Conservation (phyloP, 1,140 invertebrate species). For the Portunus trituberculatus region DNA sequence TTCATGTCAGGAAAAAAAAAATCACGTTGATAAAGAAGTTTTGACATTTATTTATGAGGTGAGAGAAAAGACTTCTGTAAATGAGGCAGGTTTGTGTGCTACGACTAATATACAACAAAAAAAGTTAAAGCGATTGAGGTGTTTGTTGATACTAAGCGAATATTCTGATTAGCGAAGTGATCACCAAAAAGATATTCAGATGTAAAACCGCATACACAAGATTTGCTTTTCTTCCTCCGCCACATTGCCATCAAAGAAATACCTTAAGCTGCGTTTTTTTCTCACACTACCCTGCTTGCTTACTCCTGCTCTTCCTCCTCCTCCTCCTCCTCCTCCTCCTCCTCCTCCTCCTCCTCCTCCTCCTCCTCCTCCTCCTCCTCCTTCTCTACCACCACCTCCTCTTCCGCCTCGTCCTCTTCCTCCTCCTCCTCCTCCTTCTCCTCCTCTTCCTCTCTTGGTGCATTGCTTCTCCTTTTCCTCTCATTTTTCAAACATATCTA, state of each 20-base stretch:
- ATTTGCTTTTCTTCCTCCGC: background rate
- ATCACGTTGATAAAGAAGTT: too few species aligned
- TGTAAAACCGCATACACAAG: too few species aligned
- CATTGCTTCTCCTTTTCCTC: background rate
- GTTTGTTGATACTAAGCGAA: too few species aligned
- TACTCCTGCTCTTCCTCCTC: background rate
- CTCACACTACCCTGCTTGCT: background rate
- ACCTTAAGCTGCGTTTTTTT: background rate
- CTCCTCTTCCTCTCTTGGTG: background rate
- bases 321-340: background rate
- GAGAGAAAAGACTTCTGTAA: too few species aligned
- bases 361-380: background rate
- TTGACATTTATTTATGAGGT: too few species aligned
- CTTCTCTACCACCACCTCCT: too few species aligned
- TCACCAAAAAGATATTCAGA: too few species aligned
- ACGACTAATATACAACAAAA: too few species aligned
- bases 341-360: background rate
- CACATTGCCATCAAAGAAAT: background rate
- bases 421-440: background rate
- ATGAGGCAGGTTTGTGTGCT: too few species aligned
- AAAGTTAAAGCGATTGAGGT: too few species aligned
- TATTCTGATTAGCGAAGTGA: too few species aligned
- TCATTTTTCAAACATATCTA: background rate
- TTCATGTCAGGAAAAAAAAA: too few species aligned
- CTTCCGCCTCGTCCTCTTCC: background rate